These are phyloP conservation scores for Criorhina ranunculi DNA, from an alignment of 2,888 invertebrate species.

Conservation along the genomic window DNA sequence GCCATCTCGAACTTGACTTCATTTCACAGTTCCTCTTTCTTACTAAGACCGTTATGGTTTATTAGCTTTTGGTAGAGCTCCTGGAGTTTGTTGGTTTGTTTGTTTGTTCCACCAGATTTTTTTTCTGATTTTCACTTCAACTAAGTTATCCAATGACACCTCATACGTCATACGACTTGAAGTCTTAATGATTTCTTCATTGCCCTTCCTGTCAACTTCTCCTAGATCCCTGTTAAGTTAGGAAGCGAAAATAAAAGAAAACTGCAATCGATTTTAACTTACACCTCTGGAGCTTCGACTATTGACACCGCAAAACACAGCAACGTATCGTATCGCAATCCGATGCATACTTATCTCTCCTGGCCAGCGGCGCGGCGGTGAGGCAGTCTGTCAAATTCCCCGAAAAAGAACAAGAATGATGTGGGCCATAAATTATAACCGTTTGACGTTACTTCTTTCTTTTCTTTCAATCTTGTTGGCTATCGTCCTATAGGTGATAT, in stretches of 20 bases:
- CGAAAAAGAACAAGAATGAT: constrained; percentile 62
- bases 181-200: no score
- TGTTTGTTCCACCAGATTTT: no score
- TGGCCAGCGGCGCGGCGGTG: not conserved
- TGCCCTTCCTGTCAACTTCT: no score
- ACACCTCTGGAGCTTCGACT: not conserved
- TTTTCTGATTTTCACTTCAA: no score
- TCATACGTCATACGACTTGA: no score
- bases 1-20: no score
- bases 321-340: constrained; percentile 17
- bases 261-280: constrained; percentile 11
- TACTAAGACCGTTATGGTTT: no score
- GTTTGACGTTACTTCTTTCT: constrained; percentile 48
- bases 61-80: no score
- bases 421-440: constrained; percentile 63
- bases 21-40: no score
- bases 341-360: constrained; percentile 41
- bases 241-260: not conserved
- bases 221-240: no score
- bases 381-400: constrained; percentile 55
- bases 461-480: constrained; percentile 5
- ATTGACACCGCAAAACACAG: constrained; percentile 16
- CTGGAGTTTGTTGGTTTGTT: no score
- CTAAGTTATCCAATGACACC: no score
- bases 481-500: constrained; percentile 41